Percentiles rank a stretch among this genome's conserved stretches.
Conservation (phyloP, 2,797 vertebrate species). For the Rachycentron canadum region DNA sequence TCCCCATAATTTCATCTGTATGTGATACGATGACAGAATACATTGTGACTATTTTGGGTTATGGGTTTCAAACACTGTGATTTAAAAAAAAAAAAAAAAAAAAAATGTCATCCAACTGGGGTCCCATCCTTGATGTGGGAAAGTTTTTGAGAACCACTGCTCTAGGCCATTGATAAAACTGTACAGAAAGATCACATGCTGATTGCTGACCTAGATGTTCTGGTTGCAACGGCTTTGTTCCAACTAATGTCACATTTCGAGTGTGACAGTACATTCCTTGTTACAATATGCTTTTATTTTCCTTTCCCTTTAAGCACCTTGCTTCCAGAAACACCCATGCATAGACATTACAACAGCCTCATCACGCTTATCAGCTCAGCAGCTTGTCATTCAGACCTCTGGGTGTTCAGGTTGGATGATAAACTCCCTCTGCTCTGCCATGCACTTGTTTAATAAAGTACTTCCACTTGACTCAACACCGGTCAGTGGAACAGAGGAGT, state of each 20-base stretch:
- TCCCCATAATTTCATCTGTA: no score
- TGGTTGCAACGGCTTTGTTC: no score
- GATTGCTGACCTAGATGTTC: no score
- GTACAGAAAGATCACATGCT: no score
- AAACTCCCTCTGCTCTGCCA: constrained; percentile 48
- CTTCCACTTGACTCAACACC: constrained; percentile 66
- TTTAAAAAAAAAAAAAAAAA: no score
- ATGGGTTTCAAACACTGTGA: no score
- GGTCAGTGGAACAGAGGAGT: constrained; percentile 51
- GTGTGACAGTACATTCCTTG: neutral
- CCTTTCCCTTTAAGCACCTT: constrained; percentile 17
- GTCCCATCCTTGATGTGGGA: no score
- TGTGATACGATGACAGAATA: no score
- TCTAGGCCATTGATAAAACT: no score
- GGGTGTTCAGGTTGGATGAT: constrained; percentile 58
- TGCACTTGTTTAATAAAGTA: constrained; percentile 66
- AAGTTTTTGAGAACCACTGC: no score
- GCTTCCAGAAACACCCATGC: constrained; percentile 39
- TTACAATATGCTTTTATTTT: constrained; percentile 1
- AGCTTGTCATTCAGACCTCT: constrained; percentile 70
- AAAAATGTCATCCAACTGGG: no score
- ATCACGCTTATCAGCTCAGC: constrained; percentile 64
- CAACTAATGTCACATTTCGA: neutral
- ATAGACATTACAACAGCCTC: constrained; percentile 11
- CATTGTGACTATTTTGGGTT: no score